A percentile compares a stretch with the other conserved stretches of the same genome.
phyloP scores from a whole-genome alignment of 2,888 invertebrate genomes.

The Prenolepis imparis region DNA sequence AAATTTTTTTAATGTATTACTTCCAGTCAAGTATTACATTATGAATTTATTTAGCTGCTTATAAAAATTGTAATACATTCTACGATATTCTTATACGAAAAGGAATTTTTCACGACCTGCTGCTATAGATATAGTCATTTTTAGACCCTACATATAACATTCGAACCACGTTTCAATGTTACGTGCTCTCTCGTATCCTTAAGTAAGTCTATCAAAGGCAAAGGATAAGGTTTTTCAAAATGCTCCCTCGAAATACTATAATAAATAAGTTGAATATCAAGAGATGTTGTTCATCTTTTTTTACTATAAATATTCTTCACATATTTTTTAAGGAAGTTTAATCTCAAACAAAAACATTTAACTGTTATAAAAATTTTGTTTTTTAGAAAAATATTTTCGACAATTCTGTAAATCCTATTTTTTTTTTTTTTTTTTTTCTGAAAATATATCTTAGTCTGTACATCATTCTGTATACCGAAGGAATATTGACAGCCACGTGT shows the following conservation, averaged over 20 bases:
- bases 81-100: not conserved
- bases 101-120: not conserved
- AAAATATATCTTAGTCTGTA: not conserved
- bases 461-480: not conserved
- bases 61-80: not conserved
- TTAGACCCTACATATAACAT: not conserved
- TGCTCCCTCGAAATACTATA: not conserved
- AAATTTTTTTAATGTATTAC: not conserved
- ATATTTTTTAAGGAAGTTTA: not conserved
- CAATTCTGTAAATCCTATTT: not conserved
- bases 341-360: not conserved
- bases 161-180: slow-evolving; percentile 21
- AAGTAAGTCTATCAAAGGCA: slow-evolving; percentile 8
- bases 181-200: not conserved
- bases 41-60: not conserved
- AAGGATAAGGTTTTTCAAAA: not conserved
- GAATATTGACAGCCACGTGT: not conserved
- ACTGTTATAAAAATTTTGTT: not conserved
- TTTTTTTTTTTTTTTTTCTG: too few species aligned
- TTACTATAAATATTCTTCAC: not conserved
- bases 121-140: not conserved
- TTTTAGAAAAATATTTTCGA: not conserved
- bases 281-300: not conserved
- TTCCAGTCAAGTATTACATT: not conserved
- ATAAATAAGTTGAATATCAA: not conserved